Evolutionary conservation across 2,113 vertebrate species (phyloP), one percentile per base, ranked within the genome.

Genomic region (Oplegnathus fasciatus): DNA sequence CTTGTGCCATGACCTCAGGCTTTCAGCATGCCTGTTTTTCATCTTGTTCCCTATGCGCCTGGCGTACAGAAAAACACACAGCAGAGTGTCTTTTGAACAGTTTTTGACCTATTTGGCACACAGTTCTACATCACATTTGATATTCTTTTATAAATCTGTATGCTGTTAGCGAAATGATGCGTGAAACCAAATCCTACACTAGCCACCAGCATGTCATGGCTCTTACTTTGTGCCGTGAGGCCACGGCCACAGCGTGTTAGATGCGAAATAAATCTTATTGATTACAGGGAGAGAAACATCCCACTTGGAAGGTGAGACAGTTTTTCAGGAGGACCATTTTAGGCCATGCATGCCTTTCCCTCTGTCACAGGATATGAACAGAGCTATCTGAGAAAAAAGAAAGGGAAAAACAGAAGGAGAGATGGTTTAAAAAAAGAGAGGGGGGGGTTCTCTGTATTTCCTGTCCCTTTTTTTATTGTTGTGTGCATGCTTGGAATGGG

Each of bases 401-500:
- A n/a, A n/a, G n/a, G n/a, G 34, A 37, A 37, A 4, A 4, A 37
- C 34, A 37, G 57, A 57, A 55, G 42, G 18, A 60, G 24, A 40
- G 26, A 66, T 28, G 11, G 5, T 37, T 37, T 37, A 67, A 17
- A 26, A 9, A 40, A 37, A 58, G 22, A 26, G 50, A 9, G 3
- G 2, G 13, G n/a, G 57, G 46, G 18, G 54, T 68, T 71, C 20
- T 68, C 28, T 60, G 1, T 52, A 60, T 82, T 92, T 87, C 85
- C 83, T 75, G 80, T 77, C 84, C 18, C 1, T 58, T 64, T 37
- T 37, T 80, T 84, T 82, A 57, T 84, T 86, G 62, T 66, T 44
- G 50, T 72, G 74, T 72, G 81, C 55, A 57, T 71, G 80, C 50
- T 64, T 42, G 30, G 75, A 91, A 83, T 46, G 70, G 84, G 87